Conservation (phyloP, 1,140 invertebrate genomes). For the Scaptomyza graminum region DNA sequence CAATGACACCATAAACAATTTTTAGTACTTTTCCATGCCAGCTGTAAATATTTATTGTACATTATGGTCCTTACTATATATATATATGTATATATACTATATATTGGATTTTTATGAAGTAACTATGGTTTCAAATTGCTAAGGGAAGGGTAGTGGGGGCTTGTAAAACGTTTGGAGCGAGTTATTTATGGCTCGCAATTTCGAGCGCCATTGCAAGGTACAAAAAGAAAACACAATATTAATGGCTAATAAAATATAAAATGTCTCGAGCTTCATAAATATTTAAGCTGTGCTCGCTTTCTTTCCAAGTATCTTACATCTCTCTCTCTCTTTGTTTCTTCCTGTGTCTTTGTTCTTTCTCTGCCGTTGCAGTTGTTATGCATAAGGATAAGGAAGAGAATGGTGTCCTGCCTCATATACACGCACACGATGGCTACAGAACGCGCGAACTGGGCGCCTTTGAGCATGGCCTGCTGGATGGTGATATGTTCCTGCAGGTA, state of each 20-base stretch:
- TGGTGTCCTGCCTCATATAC: slow-evolving; percentile 85
- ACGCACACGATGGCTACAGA: slow-evolving; percentile 87
- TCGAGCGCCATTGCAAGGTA: slow-evolving; percentile 15
- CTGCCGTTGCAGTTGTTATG: slow-evolving; percentile 93
- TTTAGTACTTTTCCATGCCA: slow-evolving; percentile 75
- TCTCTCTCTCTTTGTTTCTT: not conserved
- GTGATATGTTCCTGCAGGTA: slow-evolving; percentile 98
- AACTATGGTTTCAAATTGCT: slow-evolving; percentile 64
- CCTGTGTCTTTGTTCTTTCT: not conserved
- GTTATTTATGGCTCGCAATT: slow-evolving; percentile 63
- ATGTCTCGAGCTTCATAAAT: slow-evolving; percentile 42
- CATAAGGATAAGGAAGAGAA: slow-evolving; percentile 95
- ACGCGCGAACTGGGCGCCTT: slow-evolving; percentile 92
- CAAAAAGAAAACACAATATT: slow-evolving; percentile 74
- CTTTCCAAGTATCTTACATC: not conserved
- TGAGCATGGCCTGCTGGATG: slow-evolving; percentile 95
- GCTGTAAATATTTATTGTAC: slow-evolving; percentile 80
- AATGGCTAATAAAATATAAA: slow-evolving; percentile 74
- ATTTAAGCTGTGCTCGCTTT: slow-evolving; percentile 35
- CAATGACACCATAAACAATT: slow-evolving; percentile 83
- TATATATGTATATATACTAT: slow-evolving; percentile 24
- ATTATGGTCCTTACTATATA: slow-evolving; percentile 27
- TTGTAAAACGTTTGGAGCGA: slow-evolving; percentile 63
- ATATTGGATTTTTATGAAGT: slow-evolving; percentile 80
- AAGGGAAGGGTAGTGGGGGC: not conserved